Base-by-base conservation (phyloP, 2,113 vertebrate genomes). In the Callipepla squamata region DNA sequence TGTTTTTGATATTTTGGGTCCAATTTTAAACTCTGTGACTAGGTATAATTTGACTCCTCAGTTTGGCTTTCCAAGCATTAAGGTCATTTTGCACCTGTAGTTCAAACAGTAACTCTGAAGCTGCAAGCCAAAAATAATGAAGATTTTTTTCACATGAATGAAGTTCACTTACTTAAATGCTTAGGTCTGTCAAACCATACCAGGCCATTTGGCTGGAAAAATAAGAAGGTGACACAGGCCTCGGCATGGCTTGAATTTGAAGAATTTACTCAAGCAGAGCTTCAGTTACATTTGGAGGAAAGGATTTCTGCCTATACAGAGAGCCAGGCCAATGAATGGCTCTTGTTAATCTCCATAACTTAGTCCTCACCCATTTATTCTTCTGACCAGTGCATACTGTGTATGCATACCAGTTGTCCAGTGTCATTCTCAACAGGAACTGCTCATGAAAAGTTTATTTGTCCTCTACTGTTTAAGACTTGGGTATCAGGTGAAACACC, bases 31-130 rank as follows among this genome's bases (percentile, higher is more conserved):
- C 9, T 3, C 6, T 42, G 23, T 51, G 14, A 44, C 16, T 21
- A 47, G 2, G 14, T 70, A 45, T 11, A 30, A 4, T 83, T 88
- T 2, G 0, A 7, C 66, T 2, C 0, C 8, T 66, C 3, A 6
- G 8, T 55, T 68, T 79, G 63, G 57, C 36, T 80, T 66, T 66
- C 23, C 26, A 82, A 26, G 16, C 0, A 5, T 80, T 85, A 58
- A 26, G 5, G 7, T 78, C 0, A 57, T 83, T 92, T 77, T 80
- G 19, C 13, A n/a, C 8, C 1, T 20, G 11, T 47, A 42, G 19
- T 81, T 88, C 50, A 75, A 86, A 75, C 12, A 78, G 11, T 68
- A 80, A 59, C 36, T 87, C 34, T 69, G 23, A 16, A 92, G 20
- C 23, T 69, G 42, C 47, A 76, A 58, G 87, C 28, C 8, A 7